Percentiles rank a stretch among this genome's conserved stretches.
phyloP scores from a whole-genome alignment of 2,888 invertebrate genomes.

The Limenitis camilla region DNA sequence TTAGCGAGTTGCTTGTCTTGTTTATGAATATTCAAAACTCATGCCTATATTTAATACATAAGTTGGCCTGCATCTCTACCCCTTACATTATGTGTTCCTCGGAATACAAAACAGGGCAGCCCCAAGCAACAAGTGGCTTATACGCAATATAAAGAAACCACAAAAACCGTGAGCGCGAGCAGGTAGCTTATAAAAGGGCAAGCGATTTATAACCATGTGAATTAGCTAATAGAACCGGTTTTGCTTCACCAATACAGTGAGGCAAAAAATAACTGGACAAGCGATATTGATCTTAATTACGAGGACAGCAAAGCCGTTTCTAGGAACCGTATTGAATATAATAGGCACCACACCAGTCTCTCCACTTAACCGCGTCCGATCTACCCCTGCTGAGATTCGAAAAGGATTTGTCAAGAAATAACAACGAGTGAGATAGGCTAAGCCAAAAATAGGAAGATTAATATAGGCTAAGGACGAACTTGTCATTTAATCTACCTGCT shows the following conservation, averaged over 20 bases:
- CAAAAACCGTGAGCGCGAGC: constrained; percentile 58
- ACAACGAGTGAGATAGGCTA: constrained; percentile 28
- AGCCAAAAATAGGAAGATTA: constrained; percentile 23
- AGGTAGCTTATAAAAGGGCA: constrained; percentile 53
- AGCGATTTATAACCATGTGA: constrained; percentile 55
- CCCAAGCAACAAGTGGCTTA: constrained; percentile 69
- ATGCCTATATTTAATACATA: constrained; percentile 24
- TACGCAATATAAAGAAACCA: constrained; percentile 62
- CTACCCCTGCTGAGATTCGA: constrained; percentile 61
- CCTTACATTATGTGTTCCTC: constrained; percentile 34
- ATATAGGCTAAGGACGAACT: constrained; percentile 15
- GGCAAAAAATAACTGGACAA: constrained; percentile 34
- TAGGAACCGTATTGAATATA: constrained; percentile 11
- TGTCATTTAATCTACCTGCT: constrained; percentile 4
- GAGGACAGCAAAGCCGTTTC: constrained; percentile 22
- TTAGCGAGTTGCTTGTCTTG: constrained; percentile 9
- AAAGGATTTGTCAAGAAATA: constrained; percentile 46
- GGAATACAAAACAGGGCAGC: constrained; percentile 50
- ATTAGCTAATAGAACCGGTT: constrained; percentile 54
- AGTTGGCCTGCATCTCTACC: constrained; percentile 24
- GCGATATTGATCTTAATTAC: constrained; percentile 48
- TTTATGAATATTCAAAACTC: constrained; percentile 23
- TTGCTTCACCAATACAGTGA: constrained; percentile 40
- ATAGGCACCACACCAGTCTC: constrained; percentile 33
- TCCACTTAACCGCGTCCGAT: constrained; percentile 43